A percentile compares a stretch with the other conserved stretches of the same genome.
Evolutionary conservation across 2,797 vertebrate genomes (phyloP).

Genomic region (Tapera naevia): DNA sequence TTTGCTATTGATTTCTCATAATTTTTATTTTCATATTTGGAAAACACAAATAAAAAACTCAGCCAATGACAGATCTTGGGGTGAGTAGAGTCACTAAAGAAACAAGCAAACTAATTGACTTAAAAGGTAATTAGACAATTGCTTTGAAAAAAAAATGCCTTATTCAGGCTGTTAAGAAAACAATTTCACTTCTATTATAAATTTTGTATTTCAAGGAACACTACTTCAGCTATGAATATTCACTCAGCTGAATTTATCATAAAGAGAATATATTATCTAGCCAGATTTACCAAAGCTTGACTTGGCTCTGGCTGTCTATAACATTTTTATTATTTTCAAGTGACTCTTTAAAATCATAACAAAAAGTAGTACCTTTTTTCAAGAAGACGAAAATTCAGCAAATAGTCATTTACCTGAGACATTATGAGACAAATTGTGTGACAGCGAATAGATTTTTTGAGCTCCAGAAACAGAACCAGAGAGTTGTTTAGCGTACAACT

Average conservation of each 20-base stretch:
- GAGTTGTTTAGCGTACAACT: background rate
- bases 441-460: background rate
- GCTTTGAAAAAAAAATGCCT: background rate
- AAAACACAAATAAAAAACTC: background rate
- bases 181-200: constrained; percentile 2
- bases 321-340: background rate
- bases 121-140: background rate
- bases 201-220: background rate
- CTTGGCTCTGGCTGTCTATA: background rate
- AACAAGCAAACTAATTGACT: background rate
- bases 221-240: constrained; percentile 41
- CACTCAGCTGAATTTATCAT: background rate
- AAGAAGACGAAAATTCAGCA: background rate
- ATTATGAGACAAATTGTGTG: background rate
- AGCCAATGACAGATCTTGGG: background rate
- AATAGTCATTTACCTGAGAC: background rate
- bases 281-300: constrained; percentile 13
- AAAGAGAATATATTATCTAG: constrained; percentile 8
- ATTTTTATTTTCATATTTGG: background rate
- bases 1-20: background rate
- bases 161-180: constrained; percentile 1
- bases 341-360: background rate
- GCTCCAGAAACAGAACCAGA: background rate
- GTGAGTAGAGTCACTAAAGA: background rate
- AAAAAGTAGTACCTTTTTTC: background rate